Base-by-base conservation (phyloP, 37 sponge, comb jelly and placozoan species). In the Diacarnus erythraeanus region DNA sequence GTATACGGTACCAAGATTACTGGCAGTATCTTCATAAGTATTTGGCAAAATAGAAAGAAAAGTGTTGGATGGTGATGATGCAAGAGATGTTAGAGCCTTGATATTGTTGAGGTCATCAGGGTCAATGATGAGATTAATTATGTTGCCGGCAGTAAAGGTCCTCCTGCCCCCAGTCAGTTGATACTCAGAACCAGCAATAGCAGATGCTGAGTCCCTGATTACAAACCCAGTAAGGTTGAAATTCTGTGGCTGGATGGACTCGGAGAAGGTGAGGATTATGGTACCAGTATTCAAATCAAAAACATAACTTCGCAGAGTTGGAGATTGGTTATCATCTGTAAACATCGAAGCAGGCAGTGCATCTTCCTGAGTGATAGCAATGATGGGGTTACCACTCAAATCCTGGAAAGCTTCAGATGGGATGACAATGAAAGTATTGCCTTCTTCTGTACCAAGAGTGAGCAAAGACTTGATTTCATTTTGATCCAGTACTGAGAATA, bases 261-360 rank as follows among this genome's bases (percentile, higher is more conserved):
- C 93, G 31, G 93, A 90, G 65, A 96, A 96, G 2, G 88, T 96
- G 27, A 96, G 68, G 1, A 36, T n/a, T 10, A 96, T 38, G 0
- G 78, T 43, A 1, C 91, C 91, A 20, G 6, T 38, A 73, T 90
- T 77, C 0, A 96, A 83, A 42, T 96, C 93, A 60, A 96, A 79
- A 10, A 66, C 57, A 74, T 81, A 96, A 0, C 30, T 40, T 1
- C 59, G 40, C n/a, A 96, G 30, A 33, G 64, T 72, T 31, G 97
- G 97, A 39, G 78, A 42, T 1, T 78, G 74, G 4, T 26, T 70
- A 41, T 96, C 93, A 30, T 34, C 64, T 2, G 37, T 63, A 71
- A 94, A 90, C 6, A 29, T 59, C 2, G 72, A 66, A n/a, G 96
- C 90, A 72, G 75, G 84, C 27, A 82, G 70, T 3, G 96, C 93